A percentile compares a stretch with the other conserved stretches of the same genome.
Evolutionary conservation across 2,888 invertebrate species (phyloP).

Genomic region (Drosophila rubida): DNA sequence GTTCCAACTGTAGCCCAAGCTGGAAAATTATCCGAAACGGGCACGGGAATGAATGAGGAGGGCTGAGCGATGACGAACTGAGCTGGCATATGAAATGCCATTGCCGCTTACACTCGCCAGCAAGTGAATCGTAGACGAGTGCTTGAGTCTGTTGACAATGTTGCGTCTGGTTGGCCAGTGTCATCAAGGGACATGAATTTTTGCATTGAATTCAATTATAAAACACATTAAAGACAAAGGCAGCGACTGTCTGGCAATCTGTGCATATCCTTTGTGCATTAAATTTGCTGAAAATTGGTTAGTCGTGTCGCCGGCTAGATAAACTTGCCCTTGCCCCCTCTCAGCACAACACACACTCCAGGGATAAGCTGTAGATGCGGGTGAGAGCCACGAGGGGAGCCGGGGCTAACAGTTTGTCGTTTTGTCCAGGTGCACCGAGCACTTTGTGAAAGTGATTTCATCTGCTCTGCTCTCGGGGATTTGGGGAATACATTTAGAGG

Average conservation of each 20-base stretch:
- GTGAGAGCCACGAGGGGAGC: background rate
- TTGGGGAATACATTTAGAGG: constrained; percentile 63
- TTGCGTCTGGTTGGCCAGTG: constrained; percentile 35
- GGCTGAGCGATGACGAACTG: constrained; percentile 64
- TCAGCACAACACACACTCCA: constrained; percentile 23
- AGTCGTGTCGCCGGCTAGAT: constrained; percentile 76
- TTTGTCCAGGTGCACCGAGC: constrained; percentile 49
- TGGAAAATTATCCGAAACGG: background rate
- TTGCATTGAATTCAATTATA: constrained; percentile 78
- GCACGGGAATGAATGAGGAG: constrained; percentile 26
- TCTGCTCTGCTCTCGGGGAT: constrained; percentile 51
- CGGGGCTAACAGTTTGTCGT: constrained; percentile 32
- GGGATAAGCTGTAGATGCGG: constrained; percentile 51
- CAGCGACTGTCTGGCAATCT: constrained; percentile 55
- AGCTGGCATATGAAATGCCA: constrained; percentile 63
- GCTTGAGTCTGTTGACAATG: too few species aligned
- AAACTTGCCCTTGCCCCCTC: constrained; percentile 65
- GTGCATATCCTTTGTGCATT: constrained; percentile 67
- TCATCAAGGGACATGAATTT: constrained; percentile 49
- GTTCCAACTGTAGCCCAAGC: constrained; percentile 17
- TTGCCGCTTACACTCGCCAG: constrained; percentile 34
- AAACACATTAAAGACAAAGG: constrained; percentile 61
- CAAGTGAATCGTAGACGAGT: background rate
- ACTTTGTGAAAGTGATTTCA: constrained; percentile 75
- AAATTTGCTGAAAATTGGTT: constrained; percentile 82